Percentiles rank a stretch among this genome's conserved stretches.
These are phyloP conservation scores for Atractosteus spatula DNA, from an alignment of 2,113 vertebrate genomes.

Conservation along the genomic window DNA sequence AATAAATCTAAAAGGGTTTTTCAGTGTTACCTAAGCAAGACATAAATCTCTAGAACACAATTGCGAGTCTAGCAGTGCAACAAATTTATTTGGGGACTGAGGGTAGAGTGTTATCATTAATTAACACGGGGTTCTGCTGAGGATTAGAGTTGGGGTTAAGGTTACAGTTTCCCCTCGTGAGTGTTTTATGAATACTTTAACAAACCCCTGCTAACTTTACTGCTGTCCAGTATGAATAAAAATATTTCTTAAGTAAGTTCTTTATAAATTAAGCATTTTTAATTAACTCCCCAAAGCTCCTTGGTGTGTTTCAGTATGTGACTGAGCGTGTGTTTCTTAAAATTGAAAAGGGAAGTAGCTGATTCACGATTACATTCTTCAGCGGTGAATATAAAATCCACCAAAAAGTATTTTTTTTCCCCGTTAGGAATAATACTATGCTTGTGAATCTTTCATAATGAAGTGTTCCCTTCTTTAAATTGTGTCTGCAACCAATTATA, in stretches of 20 bases:
- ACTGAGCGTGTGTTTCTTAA: conserved; percentile 39
- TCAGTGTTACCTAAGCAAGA: conserved; percentile 50
- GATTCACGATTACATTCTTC: conserved; percentile 40
- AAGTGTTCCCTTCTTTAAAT: background rate
- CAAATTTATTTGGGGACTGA: conserved; percentile 46
- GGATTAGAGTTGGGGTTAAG: conserved; percentile 58
- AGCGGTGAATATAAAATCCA: conserved; percentile 10
- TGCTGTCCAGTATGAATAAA: conserved; percentile 32
- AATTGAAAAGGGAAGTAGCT: conserved; percentile 36
- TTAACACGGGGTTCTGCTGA: conserved; percentile 55
- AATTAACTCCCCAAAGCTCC: conserved; percentile 37
- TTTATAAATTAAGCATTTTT: conserved; percentile 46
- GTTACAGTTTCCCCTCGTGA: conserved; percentile 52
- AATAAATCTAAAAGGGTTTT: conserved; percentile 70
- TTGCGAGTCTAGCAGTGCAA: conserved; percentile 26
- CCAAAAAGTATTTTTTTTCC: conserved; percentile 2
- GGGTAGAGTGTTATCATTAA: conserved; percentile 64
- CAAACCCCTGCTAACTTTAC: conserved; percentile 40
- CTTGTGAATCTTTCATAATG: conserved; percentile 3
- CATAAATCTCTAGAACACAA: conserved; percentile 60
- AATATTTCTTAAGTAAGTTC: conserved; percentile 28
- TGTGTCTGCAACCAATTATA: conserved; percentile 28
- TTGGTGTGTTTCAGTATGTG: conserved; percentile 7
- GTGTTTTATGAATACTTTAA: conserved; percentile 44
- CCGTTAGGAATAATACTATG: conserved; percentile 9